Evolutionary conservation across 2,113 vertebrate species (phyloP).

Genomic region (Vulpes lagopus): DNA sequence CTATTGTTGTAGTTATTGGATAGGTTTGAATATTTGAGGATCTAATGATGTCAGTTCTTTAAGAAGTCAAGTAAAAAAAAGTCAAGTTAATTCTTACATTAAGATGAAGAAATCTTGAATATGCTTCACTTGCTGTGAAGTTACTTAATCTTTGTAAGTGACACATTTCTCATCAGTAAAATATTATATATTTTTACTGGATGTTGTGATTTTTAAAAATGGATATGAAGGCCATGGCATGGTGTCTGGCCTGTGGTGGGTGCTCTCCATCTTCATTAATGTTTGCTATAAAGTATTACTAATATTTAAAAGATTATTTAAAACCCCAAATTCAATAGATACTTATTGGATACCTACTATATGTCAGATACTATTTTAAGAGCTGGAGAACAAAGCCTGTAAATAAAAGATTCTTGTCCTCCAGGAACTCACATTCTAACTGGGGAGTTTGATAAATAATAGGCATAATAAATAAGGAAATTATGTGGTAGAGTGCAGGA

Average conservation of each 20-base stretch:
- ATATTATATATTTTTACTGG: not conserved
- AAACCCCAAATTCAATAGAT: not conserved
- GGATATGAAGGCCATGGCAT: not conserved
- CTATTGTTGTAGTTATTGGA: not conserved
- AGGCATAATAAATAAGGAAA: not conserved
- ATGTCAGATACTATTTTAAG: not conserved
- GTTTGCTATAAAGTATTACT: not conserved
- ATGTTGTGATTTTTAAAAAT: not conserved
- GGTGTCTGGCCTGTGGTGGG: not conserved
- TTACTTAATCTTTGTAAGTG: not conserved
- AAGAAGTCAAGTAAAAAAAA: slow-evolving; percentile 29
- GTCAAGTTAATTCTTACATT: not conserved
- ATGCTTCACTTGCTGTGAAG: not conserved
- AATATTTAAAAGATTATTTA: not conserved
- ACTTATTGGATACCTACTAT: not conserved
- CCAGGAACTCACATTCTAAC: not conserved
- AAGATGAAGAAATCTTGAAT: slow-evolving; percentile 16
- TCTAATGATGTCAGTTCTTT: not conserved
- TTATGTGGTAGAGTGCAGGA: not conserved
- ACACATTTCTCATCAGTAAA: not conserved
- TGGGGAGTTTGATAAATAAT: not conserved
- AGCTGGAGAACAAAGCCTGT: not conserved
- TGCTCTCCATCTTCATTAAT: not conserved
- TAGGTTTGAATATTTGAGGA: not conserved
- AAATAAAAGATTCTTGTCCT: not conserved